A percentile compares a stretch with the other conserved stretches of the same genome.
Evolutionary conservation across 2,888 invertebrate genomes (phyloP).

Genomic region (Onthophagus sagittarius): DNA sequence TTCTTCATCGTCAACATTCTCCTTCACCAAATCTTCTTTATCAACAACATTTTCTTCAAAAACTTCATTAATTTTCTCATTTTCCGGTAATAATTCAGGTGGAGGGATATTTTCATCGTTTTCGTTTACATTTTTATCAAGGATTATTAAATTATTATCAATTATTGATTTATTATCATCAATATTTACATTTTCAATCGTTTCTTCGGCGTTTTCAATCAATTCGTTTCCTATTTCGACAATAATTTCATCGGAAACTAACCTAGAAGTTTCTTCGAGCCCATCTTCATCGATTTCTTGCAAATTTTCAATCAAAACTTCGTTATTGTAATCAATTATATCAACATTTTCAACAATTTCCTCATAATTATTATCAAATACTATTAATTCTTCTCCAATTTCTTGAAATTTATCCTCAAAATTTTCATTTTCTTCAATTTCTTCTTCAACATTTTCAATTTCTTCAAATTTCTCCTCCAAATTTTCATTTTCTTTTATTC

Average conservation of each 20-base stretch:
- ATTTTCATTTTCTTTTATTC: neutral
- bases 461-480: neutral
- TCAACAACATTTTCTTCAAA: neutral
- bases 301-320: neutral
- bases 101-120: no score
- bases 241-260: no score
- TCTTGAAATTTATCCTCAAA: neutral
- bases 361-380: neutral
- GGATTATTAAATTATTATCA: no score
- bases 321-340: neutral
- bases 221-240: no score
- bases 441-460: neutral
- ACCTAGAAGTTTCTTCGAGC: neutral
- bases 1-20: neutral
- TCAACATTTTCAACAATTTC: neutral
- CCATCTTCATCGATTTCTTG: neutral
- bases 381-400: neutral
- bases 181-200: neutral
- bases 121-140: no score
- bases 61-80: neutral
- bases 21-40: neutral
- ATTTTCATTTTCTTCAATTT: neutral
- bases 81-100: no score
- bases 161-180: neutral
- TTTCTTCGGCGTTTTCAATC: no score